Evolutionary conservation across 2,113 vertebrate species (phyloP), one percentile per base, ranked within the genome.

Genomic region (Athene noctua): DNA sequence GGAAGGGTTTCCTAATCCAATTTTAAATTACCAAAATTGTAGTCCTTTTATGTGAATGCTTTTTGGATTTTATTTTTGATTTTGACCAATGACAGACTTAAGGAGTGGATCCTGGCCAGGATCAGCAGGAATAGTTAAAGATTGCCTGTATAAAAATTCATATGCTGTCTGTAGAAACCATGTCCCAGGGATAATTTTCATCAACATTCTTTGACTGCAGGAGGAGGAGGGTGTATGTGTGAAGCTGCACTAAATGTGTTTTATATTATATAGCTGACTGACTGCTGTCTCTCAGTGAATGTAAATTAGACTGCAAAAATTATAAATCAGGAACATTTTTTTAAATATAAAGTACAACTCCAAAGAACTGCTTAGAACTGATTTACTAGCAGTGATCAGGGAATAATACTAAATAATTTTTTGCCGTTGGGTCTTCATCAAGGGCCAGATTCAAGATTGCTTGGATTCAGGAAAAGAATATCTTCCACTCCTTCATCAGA

Each of bases 271-370:
- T 47, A 54, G 51, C 47, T 88, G 88, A 93, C 52, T 90, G 90
- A 83, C 67, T 92, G 47, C 38, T 88, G 30, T 93, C 59, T 96
- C n/a, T 72, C 61, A 67, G 38, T 86, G 83, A 86, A 75, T 63
- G 42, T 36, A 67, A 70, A 80, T 58, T 65, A 86, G 32, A 86
- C 34, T 26, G 19, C 18, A 92, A 81, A 93, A 90, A 63, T 62
- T 67, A 80, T 32, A 86, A 73, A 83, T 47, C 27, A 32, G 18
- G 70, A 90, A 59, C 21, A 65, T 38, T 74, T 86, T 74, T 55
- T 40, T 26, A 68, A 80, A 72, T 42, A 40, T 14, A 18, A 25
- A 74, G 10, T 46, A 6, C 21, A 80, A 2, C 3, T 67, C 38
- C 34, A 19, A 74, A 66, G 42, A 10, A 54, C 6, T 32, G 10